phyloP scores from a whole-genome alignment of 2,797 vertebrate genomes.

The Lepus townsendii region DNA sequence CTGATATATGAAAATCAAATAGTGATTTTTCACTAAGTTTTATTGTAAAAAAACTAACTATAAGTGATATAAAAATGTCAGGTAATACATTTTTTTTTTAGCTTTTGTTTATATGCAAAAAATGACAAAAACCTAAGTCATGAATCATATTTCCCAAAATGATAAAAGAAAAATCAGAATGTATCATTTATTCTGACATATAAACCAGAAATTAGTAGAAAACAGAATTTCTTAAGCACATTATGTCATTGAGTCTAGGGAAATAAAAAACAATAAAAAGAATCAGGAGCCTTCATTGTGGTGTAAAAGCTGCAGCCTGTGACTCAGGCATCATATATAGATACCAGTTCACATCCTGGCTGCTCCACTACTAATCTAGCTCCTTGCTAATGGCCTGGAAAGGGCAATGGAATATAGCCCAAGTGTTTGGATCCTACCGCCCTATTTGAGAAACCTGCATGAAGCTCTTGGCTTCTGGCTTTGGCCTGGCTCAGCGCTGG shows the following conservation, averaged over 20 bases:
- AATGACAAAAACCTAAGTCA: not conserved
- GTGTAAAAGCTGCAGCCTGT: no score
- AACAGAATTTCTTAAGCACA: not conserved
- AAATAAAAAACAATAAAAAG: constrained; percentile 44
- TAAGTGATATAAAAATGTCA: constrained; percentile 41
- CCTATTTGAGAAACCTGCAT: no score
- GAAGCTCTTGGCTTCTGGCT: no score
- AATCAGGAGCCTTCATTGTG: no score
- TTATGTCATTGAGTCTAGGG: not conserved
- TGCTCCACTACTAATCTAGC: no score
- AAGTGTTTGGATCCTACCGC: no score
- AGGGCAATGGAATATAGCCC: no score
- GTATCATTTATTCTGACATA: constrained; percentile 7
- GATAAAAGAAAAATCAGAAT: not conserved
- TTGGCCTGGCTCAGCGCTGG: no score
- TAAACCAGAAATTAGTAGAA: constrained; percentile 10
- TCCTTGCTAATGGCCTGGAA: no score
- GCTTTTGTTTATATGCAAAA: constrained; percentile 63
- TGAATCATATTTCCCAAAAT: constrained; percentile 37
- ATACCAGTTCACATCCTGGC: no score
- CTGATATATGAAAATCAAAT: not conserved
- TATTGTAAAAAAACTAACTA: constrained; percentile 66
- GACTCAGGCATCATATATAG: no score
- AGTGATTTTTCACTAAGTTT: constrained; percentile 57
- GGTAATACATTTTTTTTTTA: constrained; percentile 56